Evolutionary conservation across 2,888 invertebrate species (phyloP).

Genomic region (Liposcelis brunnea): DNA sequence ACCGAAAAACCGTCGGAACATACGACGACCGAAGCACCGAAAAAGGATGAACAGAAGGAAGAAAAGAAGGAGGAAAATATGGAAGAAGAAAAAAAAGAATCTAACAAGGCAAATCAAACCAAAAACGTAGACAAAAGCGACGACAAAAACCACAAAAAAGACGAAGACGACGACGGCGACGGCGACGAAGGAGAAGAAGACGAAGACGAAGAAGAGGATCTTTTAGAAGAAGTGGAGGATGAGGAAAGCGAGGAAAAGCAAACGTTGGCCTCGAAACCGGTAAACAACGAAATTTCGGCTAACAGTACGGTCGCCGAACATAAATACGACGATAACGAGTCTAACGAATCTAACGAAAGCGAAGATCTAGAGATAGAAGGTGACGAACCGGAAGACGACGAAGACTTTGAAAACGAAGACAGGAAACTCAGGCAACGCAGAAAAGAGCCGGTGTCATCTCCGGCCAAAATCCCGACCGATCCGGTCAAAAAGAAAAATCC

Average conservation of each 20-base stretch:
- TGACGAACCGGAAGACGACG: background rate
- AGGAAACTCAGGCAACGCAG: background rate
- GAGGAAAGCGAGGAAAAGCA: conserved; percentile 10
- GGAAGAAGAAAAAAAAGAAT: conserved; percentile 28
- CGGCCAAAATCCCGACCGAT: too few relatives aligned
- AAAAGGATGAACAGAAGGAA: conserved; percentile 29
- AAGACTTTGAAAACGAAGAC: conserved; percentile 1
- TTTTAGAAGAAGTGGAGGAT: conserved; percentile 19
- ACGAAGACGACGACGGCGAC: conserved; percentile 26
- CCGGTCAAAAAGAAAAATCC: too few relatives aligned
- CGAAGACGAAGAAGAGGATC: conserved; percentile 9
- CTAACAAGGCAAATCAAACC: conserved; percentile 25
- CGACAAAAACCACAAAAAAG: conserved; percentile 29
- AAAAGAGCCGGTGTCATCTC: too few relatives aligned
- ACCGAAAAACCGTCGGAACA: background rate
- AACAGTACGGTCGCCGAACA: conserved; percentile 16
- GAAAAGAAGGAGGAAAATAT: conserved; percentile 19
- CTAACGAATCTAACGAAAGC: conserved; percentile 6
- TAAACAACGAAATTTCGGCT: conserved; percentile 9
- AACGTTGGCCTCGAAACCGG: conserved; percentile 9
- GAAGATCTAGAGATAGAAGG: conserved; percentile 6
- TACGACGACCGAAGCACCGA: background rate
- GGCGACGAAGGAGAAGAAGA: conserved; percentile 20
- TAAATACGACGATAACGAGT: conserved; percentile 12
- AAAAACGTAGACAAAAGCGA: conserved; percentile 22